phyloP scores from a whole-genome alignment of 2,797 vertebrate species.

The Geotrypetes seraphini region DNA sequence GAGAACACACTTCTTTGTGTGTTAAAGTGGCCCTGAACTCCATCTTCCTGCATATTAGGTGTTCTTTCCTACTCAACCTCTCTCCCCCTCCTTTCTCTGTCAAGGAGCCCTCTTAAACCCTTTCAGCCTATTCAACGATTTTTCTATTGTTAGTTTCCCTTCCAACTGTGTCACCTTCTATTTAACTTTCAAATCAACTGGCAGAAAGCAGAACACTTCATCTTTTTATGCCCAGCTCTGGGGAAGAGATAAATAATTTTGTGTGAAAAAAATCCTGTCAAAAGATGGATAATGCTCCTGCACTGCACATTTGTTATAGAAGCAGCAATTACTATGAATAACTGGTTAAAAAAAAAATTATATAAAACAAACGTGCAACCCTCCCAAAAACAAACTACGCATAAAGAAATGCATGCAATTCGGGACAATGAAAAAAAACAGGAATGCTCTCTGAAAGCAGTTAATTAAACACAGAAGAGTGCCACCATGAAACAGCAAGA shows the following conservation, averaged over 20 bases:
- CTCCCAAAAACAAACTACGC: slow-evolving; percentile 9
- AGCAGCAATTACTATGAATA: slow-evolving; percentile 1
- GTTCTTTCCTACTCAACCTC: too few species aligned
- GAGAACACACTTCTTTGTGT: too few species aligned
- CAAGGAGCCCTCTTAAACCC: too few species aligned
- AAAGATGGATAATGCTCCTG: slow-evolving; percentile 5
- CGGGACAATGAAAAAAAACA: slow-evolving; percentile 14
- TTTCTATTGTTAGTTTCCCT: slow-evolving; percentile 3
- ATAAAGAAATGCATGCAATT: slow-evolving; percentile 1
- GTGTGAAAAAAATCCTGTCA: slow-evolving; percentile 6
- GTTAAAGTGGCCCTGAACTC: too few species aligned
- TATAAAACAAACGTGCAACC: background rate
- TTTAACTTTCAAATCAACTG: slow-evolving; percentile 9
- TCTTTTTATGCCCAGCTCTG: slow-evolving; percentile 2
- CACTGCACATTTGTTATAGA: slow-evolving; percentile 2
- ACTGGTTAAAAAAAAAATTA: slow-evolving; percentile 2
- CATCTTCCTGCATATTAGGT: too few species aligned
- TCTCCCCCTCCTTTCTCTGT: too few species aligned
- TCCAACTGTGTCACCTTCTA: background rate
- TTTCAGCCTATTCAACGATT: too few species aligned
- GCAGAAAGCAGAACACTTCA: slow-evolving; percentile 1
- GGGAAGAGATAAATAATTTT: slow-evolving; percentile 9
- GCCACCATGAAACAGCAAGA: slow-evolving; percentile 9
- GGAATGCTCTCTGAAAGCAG: slow-evolving; percentile 11
- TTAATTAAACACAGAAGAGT: slow-evolving; percentile 13